phyloP scores from a whole-genome alignment of 2,797 vertebrate genomes.

The Centropyge bicolor region DNA sequence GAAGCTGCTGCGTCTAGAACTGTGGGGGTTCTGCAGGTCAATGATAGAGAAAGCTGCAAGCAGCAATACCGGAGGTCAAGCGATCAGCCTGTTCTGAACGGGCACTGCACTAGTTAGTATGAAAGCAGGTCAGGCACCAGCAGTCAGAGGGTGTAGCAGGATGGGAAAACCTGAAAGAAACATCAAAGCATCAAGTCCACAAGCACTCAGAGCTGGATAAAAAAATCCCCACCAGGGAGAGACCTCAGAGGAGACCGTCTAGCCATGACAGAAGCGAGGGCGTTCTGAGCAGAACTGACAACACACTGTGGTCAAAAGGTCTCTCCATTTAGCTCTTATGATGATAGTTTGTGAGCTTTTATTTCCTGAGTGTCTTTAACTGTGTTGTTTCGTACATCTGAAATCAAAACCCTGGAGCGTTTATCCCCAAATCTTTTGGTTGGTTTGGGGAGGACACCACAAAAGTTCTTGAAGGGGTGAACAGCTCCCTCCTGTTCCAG shows the following conservation, averaged over 20 bases:
- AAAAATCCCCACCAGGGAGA: conserved; percentile 15
- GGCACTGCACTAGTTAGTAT: conserved; percentile 3
- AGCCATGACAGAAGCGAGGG: conserved; percentile 28
- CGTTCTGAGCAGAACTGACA: conserved; percentile 37
- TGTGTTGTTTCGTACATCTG: not conserved
- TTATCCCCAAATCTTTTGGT: not conserved
- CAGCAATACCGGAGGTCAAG: too few species aligned
- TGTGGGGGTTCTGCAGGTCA: too few species aligned
- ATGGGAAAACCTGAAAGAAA: conserved; percentile 50
- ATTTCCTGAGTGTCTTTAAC: conserved; percentile 17
- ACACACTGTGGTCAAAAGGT: conserved; percentile 43
- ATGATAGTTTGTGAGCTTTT: conserved; percentile 8
- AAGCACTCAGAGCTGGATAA: conserved; percentile 32
- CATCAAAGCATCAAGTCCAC: conserved; percentile 52
- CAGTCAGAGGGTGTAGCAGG: conserved; percentile 34
- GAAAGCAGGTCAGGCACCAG: conserved; percentile 37
- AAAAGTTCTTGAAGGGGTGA: conserved; percentile 15
- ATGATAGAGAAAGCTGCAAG: too few species aligned
- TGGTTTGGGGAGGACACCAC: conserved; percentile 1
- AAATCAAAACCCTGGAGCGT: conserved; percentile 3
- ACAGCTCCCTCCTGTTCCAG: not conserved
- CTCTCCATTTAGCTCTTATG: conserved; percentile 19
- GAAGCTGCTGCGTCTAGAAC: too few species aligned
- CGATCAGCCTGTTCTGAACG: too few species aligned
- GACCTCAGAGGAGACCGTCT: conserved; percentile 27